Evolutionary conservation across 1,140 invertebrate species (phyloP).

Genomic region (Cydia strobilella): DNA sequence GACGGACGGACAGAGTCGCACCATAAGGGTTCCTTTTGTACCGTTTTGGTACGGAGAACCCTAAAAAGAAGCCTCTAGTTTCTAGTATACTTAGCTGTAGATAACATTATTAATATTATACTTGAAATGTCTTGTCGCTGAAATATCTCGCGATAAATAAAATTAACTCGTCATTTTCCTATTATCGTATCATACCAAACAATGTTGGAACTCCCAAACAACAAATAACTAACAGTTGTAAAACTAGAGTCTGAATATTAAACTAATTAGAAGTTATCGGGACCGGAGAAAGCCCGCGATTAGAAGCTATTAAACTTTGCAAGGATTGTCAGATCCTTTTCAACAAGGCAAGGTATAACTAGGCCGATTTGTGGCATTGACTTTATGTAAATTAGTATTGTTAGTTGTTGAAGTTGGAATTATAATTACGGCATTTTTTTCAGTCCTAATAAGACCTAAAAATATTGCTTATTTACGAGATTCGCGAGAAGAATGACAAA

Average conservation of each 20-base stretch:
- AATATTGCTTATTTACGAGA: too few relatives aligned
- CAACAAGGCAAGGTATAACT: too few relatives aligned
- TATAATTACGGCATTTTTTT: too few relatives aligned
- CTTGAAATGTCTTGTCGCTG: not conserved
- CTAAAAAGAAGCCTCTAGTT: not conserved
- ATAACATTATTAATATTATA: not conserved
- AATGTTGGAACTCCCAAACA: not conserved
- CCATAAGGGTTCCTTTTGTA: too few relatives aligned
- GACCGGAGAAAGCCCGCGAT: not conserved
- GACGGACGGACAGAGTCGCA: too few relatives aligned
- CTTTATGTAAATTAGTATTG: too few relatives aligned
- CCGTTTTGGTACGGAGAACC: too few relatives aligned
- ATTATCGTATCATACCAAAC: not conserved
- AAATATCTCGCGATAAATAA: not conserved
- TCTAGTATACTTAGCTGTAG: not conserved
- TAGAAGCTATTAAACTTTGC: constrained; percentile 9
- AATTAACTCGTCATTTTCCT: not conserved
- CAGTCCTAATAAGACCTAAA: too few relatives aligned
- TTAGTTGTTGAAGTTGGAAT: too few relatives aligned
- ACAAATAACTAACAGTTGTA: constrained; percentile 18
- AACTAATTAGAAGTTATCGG: constrained; percentile 20
- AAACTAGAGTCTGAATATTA: constrained; percentile 15
- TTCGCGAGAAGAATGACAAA: too few relatives aligned
- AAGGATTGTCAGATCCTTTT: too few relatives aligned
- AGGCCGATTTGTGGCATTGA: too few relatives aligned